Conservation (phyloP, 2,888 invertebrate species). For the Saturnia japonica region DNA sequence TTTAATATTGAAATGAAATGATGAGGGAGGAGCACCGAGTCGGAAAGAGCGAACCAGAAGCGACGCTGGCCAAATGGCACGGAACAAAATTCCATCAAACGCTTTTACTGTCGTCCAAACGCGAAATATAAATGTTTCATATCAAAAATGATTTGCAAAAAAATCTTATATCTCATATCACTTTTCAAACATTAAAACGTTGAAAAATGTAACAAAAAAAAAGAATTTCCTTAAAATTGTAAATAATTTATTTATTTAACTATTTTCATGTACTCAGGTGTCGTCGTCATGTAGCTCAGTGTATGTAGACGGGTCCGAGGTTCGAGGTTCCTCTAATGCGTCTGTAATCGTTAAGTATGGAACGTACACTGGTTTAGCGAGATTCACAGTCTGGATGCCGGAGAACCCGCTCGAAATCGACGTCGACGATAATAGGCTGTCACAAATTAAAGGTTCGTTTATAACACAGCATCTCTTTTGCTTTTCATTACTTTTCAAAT, state of each 20-base stretch:
- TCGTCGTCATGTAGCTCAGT: conserved; percentile 98
- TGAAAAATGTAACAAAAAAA: no score
- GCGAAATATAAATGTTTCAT: no score
- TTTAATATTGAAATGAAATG: no score
- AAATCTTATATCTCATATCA: no score
- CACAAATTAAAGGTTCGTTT: conserved; percentile 88
- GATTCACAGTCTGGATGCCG: conserved; percentile 98
- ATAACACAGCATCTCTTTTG: background rate
- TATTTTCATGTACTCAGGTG: conserved; percentile 83
- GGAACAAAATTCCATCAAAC: no score
- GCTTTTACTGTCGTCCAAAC: no score
- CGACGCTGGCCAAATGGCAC: no score
- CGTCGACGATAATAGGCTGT: conserved; percentile 93
- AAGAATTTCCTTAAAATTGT: no score
- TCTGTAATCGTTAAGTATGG: conserved; percentile 96
- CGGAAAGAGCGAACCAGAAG: no score
- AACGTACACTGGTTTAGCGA: conserved; percentile 92
- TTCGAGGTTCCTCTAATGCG: conserved; percentile 96
- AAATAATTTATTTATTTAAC: background rate
- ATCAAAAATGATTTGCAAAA: no score
- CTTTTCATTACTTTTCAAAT: background rate
- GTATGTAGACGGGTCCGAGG: conserved; percentile 97
- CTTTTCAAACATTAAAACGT: no score
- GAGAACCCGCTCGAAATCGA: conserved; percentile 95
- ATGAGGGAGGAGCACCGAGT: no score